Percentiles rank a stretch among this genome's conserved stretches.
These are phyloP conservation scores for Vombatus ursinus DNA, from an alignment of 2,113 vertebrate genomes.

Conservation along the genomic window DNA sequence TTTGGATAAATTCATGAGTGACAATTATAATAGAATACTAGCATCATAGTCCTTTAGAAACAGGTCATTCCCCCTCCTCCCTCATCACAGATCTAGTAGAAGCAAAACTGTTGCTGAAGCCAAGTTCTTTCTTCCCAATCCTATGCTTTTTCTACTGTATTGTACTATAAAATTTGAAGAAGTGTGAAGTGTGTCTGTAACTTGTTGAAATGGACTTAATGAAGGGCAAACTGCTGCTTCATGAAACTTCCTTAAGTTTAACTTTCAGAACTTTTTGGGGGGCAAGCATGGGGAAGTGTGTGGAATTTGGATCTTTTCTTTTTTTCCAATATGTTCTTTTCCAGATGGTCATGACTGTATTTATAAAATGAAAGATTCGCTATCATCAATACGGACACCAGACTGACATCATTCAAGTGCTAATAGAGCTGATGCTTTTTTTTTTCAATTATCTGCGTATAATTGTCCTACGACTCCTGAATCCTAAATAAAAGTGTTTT, in stretches of 20 bases:
- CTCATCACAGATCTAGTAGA: neutral
- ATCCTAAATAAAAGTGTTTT: conserved; percentile 5
- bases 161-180: neutral
- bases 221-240: neutral
- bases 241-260: neutral
- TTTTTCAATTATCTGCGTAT: neutral
- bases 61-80: neutral
- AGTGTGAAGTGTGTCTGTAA: neutral
- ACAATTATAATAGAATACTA: neutral
- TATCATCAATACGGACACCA: neutral
- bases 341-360: neutral
- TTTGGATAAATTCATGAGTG: neutral
- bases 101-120: neutral
- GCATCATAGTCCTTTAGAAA: neutral
- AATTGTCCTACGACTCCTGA: neutral
- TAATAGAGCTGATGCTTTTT: neutral
- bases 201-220: neutral
- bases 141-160: neutral
- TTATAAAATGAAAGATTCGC: neutral
- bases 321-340: neutral
- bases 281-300: too few species aligned
- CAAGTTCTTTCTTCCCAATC: neutral
- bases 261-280: neutral
- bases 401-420: neutral
- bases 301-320: neutral